These are phyloP conservation scores for Ashinkailepas kermadecensis DNA, from an alignment of 2,888 invertebrate species.

Conservation along the genomic window DNA sequence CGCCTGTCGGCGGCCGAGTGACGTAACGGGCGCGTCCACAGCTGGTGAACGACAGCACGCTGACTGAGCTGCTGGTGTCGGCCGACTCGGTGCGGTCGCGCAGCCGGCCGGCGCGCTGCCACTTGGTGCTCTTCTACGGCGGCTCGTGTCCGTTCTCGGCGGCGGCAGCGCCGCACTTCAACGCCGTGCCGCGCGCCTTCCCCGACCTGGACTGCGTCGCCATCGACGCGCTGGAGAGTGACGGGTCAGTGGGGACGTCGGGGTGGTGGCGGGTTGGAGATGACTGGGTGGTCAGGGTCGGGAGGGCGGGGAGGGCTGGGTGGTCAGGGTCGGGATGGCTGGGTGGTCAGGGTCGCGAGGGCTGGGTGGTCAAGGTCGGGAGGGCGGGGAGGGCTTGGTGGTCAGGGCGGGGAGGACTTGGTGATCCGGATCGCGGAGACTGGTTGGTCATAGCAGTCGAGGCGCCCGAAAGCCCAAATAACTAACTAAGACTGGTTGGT, in stretches of 20 bases:
- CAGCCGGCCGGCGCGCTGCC: slow-evolving; percentile 56
- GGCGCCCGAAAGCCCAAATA: too few relatives aligned
- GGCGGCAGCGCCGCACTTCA: slow-evolving; percentile 79
- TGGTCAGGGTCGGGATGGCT: not conserved
- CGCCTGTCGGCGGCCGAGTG: not conserved
- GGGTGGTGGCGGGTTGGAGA: not conserved
- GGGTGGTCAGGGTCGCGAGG: not conserved
- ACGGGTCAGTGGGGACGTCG: not conserved
- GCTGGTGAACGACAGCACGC: not conserved
- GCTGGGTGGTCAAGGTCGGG: not conserved
- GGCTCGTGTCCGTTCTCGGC: slow-evolving; percentile 85
- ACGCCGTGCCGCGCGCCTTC: slow-evolving; percentile 78
- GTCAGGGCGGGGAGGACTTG: not conserved
- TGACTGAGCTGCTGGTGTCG: not conserved
- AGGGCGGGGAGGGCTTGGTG: not conserved
- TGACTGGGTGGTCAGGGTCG: not conserved
- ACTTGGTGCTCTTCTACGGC: slow-evolving; percentile 78
- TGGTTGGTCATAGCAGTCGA: too few relatives aligned
- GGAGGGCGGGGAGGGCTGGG: not conserved
- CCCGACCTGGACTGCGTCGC: slow-evolving; percentile 80
- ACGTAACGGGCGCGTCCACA: not conserved
- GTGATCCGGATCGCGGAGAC: not conserved
- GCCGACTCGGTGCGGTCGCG: slow-evolving; percentile 42
- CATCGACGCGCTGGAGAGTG: slow-evolving; percentile 68
- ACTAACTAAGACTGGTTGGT: too few relatives aligned